Evolutionary conservation across 92 coral and sea anemone species (phyloP).

Genomic region (Zoanthus sansibaricus): DNA sequence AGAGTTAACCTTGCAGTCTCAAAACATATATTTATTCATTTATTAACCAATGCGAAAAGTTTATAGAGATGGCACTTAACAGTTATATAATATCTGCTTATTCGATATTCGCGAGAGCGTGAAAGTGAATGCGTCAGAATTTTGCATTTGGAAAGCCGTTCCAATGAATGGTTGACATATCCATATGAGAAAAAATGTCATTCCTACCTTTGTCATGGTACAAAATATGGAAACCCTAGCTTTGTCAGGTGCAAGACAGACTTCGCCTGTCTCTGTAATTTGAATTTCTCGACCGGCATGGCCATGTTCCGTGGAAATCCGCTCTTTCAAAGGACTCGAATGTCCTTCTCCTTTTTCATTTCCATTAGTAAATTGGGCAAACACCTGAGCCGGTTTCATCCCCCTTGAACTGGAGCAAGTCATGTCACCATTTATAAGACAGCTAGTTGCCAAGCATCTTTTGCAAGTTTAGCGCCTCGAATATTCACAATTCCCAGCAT

Average conservation of each 20-base stretch:
- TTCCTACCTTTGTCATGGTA: constrained; percentile 80
- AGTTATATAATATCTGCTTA: no score
- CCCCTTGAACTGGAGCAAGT: constrained; percentile 71
- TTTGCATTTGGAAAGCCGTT: no score
- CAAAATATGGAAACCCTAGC: constrained; percentile 88
- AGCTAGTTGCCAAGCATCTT: not conserved
- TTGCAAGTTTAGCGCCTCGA: not conserved
- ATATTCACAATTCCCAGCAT: not conserved
- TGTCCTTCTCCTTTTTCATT: constrained; percentile 57
- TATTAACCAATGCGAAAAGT: no score
- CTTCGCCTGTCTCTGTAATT: constrained; percentile 92
- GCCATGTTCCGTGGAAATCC: constrained; percentile 13
- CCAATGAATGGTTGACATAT: no score
- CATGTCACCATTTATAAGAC: constrained; percentile 42
- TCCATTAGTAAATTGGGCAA: constrained; percentile 88
- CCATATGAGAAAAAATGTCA: not conserved
- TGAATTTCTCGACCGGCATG: constrained; percentile 76
- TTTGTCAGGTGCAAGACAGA: constrained; percentile 85
- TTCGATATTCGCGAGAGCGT: no score
- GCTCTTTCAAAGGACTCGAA: constrained; percentile 34
- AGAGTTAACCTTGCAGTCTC: no score
- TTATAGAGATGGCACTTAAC: no score
- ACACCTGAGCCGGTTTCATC: constrained; percentile 95
- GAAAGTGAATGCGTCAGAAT: no score
- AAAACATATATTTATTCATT: no score